A percentile compares a stretch with the other conserved stretches of the same genome.
These are phyloP conservation scores for Heliconius ismenius DNA, from an alignment of 2,888 invertebrate genomes.

Conservation along the genomic window DNA sequence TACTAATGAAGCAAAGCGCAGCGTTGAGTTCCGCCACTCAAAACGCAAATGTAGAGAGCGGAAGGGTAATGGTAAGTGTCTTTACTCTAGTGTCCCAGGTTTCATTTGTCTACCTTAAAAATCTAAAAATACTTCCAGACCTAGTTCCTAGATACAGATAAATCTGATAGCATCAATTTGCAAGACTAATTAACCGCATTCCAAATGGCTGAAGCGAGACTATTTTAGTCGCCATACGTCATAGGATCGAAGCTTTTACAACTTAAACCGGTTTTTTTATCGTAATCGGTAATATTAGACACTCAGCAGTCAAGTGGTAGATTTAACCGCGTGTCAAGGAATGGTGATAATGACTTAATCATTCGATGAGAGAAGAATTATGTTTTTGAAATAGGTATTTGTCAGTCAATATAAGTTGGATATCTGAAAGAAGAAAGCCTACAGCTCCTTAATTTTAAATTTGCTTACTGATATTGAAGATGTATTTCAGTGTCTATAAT, in stretches of 20 bases:
- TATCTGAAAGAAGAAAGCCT: too few species aligned
- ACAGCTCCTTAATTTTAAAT: too few species aligned
- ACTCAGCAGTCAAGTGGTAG: conserved; percentile 25
- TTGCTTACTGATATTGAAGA: background rate
- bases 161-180: conserved; percentile 45
- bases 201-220: conserved; percentile 44
- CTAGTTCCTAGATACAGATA: conserved; percentile 38
- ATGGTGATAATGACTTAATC: conserved; percentile 29
- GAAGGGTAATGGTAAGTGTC: too few species aligned
- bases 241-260: conserved; percentile 43
- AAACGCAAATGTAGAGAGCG: too few species aligned
- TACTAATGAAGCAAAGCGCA: too few species aligned
- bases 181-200: conserved; percentile 48
- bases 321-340: conserved; percentile 20
- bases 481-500: too few species aligned
- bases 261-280: conserved; percentile 34
- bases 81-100: too few species aligned
- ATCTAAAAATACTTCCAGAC: conserved; percentile 1
- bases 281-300: conserved; percentile 31
- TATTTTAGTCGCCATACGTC: conserved; percentile 46
- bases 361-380: background rate
- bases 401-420: background rate
- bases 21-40: too few species aligned
- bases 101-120: background rate
- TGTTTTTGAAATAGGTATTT: background rate